Percentiles rank a stretch among this genome's conserved stretches.
These are phyloP conservation scores for Drosophila mayaguana DNA, from an alignment of 2,888 invertebrate genomes.

Conservation along the genomic window DNA sequence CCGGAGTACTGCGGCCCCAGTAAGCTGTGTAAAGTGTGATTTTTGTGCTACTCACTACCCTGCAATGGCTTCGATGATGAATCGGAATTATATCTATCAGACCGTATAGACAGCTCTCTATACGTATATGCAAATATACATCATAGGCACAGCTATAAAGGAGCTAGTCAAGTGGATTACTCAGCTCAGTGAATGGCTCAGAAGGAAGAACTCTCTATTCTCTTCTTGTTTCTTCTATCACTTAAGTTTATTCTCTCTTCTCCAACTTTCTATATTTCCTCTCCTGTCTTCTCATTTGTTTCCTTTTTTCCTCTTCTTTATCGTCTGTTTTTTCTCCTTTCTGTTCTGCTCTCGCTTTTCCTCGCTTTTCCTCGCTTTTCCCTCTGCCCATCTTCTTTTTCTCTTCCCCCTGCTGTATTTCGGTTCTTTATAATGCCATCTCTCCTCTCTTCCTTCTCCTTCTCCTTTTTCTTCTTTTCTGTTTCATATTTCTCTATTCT, in stretches of 20 bases:
- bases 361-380: neutral
- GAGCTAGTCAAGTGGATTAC: neutral
- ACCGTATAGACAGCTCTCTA: too few relatives aligned
- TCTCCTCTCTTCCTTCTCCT: neutral
- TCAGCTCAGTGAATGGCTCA: neutral
- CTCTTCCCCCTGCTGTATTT: neutral
- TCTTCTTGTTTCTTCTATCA: neutral
- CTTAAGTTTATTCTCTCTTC: neutral
- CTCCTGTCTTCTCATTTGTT: neutral
- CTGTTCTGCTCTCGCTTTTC: neutral
- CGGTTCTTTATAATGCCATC: too few relatives aligned
- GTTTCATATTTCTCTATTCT: neutral
- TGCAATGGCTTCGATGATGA: neutral
- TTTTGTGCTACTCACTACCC: neutral
- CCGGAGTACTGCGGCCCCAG: conserved; percentile 17
- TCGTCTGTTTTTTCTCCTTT: neutral
- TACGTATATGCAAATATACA: neutral
- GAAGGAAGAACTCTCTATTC: neutral
- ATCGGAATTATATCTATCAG: neutral
- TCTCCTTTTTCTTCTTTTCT: neutral
- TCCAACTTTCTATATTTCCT: neutral
- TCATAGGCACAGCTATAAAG: neutral
- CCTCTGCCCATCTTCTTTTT: neutral
- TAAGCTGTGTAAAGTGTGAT: neutral
- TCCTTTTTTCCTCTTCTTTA: neutral